Evolutionary conservation across 2,113 vertebrate genomes (phyloP).

Genomic region (Stigmatopora nigra): DNA sequence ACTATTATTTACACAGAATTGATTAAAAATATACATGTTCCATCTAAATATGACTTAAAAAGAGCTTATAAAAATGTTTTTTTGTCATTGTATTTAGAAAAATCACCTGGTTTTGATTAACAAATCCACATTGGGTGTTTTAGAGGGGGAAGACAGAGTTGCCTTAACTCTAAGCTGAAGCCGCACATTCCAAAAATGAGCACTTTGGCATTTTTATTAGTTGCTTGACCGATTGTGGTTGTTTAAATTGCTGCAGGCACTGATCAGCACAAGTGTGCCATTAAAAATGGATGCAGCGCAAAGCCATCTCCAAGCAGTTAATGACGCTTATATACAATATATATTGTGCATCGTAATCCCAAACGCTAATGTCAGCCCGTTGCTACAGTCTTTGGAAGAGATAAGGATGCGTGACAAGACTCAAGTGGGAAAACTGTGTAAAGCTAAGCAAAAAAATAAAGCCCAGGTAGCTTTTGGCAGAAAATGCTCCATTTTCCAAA

Average conservation of each 20-base stretch:
- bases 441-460: background rate
- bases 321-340: slow-evolving; percentile 5
- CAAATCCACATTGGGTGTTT: slow-evolving; percentile 36
- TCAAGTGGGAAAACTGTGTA: background rate
- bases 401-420: slow-evolving; percentile 2
- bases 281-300: slow-evolving; percentile 18
- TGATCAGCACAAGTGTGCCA: slow-evolving; percentile 27
- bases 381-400: slow-evolving; percentile 6
- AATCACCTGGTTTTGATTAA: background rate
- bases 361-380: slow-evolving; percentile 3
- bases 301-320: slow-evolving; percentile 4
- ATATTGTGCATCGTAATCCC: slow-evolving; percentile 1
- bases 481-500: background rate
- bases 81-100: background rate
- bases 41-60: too few relatives aligned
- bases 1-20: too few relatives aligned
- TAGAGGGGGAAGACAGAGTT: slow-evolving; percentile 22
- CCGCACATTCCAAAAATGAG: slow-evolving; percentile 26
- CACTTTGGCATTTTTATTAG: slow-evolving; percentile 24
- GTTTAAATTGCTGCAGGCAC: slow-evolving; percentile 23
- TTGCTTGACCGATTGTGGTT: slow-evolving; percentile 36
- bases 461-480: background rate
- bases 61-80: background rate
- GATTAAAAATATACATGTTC: too few relatives aligned
- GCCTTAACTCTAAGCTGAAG: slow-evolving; percentile 27